A percentile compares a stretch with the other conserved stretches of the same genome.
phyloP scores from a whole-genome alignment of 2,888 invertebrate genomes.

The Automeris io region DNA sequence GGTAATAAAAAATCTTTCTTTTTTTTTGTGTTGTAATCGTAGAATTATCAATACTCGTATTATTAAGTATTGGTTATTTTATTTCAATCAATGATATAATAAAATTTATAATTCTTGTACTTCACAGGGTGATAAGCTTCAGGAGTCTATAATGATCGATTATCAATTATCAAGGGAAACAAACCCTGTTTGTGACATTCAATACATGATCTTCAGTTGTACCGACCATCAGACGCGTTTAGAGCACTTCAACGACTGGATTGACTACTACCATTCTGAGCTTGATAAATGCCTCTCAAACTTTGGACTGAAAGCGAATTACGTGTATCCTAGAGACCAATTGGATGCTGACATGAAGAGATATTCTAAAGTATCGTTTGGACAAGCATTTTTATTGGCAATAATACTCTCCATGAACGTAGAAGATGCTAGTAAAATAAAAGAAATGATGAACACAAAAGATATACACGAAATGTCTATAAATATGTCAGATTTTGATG shows the following conservation, averaged over 20 bases:
- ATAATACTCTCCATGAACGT: conserved; percentile 15
- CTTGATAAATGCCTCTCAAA: conserved; percentile 21
- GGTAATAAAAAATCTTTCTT: no score
- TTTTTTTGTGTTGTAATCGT: no score
- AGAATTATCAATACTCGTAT: no score
- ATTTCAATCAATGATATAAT: no score
- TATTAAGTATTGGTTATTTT: no score
- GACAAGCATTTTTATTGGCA: conserved; percentile 12
- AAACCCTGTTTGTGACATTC: conserved; percentile 24
- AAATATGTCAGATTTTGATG: background rate
- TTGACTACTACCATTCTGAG: conserved; percentile 26
- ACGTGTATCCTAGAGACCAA: conserved; percentile 24
- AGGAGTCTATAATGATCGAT: conserved; percentile 29
- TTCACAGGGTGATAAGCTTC: conserved; percentile 21
- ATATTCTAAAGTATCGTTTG: conserved; percentile 19
- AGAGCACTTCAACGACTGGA: conserved; percentile 24
- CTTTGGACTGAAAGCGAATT: conserved; percentile 23
- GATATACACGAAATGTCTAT: background rate
- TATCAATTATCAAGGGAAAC: conserved; percentile 26
- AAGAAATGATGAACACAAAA: conserved; percentile 9
- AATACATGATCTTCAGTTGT: conserved; percentile 29
- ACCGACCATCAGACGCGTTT: conserved; percentile 25
- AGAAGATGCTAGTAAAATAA: conserved; percentile 20
- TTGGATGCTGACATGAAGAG: conserved; percentile 28
- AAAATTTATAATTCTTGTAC: background rate